phyloP scores from a whole-genome alignment of 2,888 invertebrate genomes.

The Cephus pygmeus region DNA sequence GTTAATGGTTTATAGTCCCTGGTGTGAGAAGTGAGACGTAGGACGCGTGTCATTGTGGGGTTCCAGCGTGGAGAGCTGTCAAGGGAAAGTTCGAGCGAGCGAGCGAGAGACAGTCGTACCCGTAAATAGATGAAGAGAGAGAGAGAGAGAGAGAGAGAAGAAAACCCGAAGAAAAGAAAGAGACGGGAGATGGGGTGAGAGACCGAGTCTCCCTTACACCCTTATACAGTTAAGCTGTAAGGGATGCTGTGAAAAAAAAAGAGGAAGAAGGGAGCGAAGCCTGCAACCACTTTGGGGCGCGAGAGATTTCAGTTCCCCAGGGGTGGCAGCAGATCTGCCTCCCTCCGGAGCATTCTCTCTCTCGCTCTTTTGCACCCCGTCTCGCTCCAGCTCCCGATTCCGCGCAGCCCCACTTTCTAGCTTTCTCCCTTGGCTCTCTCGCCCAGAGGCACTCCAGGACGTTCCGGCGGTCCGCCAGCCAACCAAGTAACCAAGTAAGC shows the following conservation, averaged over 20 bases:
- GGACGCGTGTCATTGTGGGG: constrained; percentile 59
- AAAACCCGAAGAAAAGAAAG: background rate
- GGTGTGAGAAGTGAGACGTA: constrained; percentile 60
- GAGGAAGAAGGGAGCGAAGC: constrained; percentile 50
- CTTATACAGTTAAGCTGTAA: constrained; percentile 57
- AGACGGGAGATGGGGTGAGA: constrained; percentile 37
- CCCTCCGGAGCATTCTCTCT: constrained; percentile 35
- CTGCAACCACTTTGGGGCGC: constrained; percentile 65
- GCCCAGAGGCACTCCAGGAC: constrained; percentile 54
- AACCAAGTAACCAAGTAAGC: constrained; percentile 46
- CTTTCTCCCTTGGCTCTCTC: constrained; percentile 30
- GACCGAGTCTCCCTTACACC: constrained; percentile 27
- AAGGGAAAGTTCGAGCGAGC: constrained; percentile 5
- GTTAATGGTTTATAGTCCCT: constrained; percentile 64
- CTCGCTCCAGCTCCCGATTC: constrained; percentile 23
- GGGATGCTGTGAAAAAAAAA: constrained; percentile 61
- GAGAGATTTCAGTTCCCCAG: constrained; percentile 64
- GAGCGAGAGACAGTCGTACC: background rate
- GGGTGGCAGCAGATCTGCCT: constrained; percentile 44
- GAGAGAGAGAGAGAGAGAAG: background rate
- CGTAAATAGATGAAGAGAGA: constrained; percentile 17
- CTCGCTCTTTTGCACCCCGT: constrained; percentile 29
- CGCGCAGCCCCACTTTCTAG: constrained; percentile 26
- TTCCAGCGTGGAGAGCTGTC: constrained; percentile 9
- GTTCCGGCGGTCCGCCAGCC: constrained; percentile 53